These are phyloP conservation scores for Hippopotamyrus pictus DNA, from an alignment of 2,797 vertebrate species.

Conservation along the genomic window DNA sequence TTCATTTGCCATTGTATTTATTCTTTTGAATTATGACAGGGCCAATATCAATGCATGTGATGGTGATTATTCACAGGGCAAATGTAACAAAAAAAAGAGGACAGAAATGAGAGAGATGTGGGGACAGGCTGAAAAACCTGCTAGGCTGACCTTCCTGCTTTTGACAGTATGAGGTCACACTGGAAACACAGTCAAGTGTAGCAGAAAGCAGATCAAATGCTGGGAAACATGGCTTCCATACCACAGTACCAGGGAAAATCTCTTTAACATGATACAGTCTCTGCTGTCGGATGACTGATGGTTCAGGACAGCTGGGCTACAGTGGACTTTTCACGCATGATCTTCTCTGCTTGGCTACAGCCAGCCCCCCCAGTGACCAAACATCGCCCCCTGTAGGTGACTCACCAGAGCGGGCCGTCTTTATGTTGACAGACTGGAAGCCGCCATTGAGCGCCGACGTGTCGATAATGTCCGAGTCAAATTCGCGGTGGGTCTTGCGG, in stretches of 20 bases:
- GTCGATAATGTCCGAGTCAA: conserved; percentile 90
- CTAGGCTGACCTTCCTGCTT: not conserved
- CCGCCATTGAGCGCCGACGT: conserved; percentile 85
- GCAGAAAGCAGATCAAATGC: not conserved
- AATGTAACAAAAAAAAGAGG: not conserved
- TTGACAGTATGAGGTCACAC: not conserved
- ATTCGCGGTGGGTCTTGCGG: conserved; percentile 88
- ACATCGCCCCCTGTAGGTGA: not conserved
- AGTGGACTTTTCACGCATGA: not conserved
- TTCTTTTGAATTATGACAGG: not conserved
- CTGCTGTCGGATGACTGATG: not conserved
- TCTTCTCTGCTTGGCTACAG: not conserved
- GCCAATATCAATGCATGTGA: not conserved
- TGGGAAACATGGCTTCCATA: not conserved
- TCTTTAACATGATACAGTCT: not conserved
- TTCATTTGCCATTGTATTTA: conserved; percentile 8
- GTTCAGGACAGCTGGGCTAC: not conserved
- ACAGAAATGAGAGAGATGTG: not conserved
- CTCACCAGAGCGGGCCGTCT: conserved; percentile 87
- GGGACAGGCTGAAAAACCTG: not conserved
- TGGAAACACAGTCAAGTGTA: not conserved
- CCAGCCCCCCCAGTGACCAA: not conserved
- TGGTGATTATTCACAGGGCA: not conserved
- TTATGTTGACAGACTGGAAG: conserved; percentile 90
- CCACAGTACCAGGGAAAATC: not conserved